Conservation (phyloP, 2,113 vertebrate genomes). For the Dermatemys mawii region DNA sequence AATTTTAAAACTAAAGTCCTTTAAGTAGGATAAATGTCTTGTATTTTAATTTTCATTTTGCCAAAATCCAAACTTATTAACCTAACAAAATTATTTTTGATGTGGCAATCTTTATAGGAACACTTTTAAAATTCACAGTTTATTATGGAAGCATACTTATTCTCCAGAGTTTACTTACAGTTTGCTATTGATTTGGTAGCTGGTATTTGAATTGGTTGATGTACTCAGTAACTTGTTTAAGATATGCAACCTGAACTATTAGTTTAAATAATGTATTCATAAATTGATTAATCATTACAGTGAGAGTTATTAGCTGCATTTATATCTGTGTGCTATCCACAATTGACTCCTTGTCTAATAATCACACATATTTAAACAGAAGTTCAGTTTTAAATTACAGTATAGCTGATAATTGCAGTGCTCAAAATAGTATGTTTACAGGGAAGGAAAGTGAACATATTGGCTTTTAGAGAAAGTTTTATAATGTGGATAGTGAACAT, state of each 20-base stretch:
- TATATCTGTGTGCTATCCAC: slow-evolving; percentile 84
- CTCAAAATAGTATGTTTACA: slow-evolving; percentile 24
- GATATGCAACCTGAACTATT: slow-evolving; percentile 94
- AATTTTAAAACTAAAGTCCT: background rate
- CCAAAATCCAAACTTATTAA: slow-evolving; percentile 31
- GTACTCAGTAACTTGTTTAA: slow-evolving; percentile 91
- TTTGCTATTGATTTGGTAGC: slow-evolving; percentile 90
- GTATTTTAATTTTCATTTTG: background rate
- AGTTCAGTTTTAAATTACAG: slow-evolving; percentile 70
- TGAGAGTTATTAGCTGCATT: slow-evolving; percentile 94
- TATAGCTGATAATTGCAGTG: slow-evolving; percentile 30
- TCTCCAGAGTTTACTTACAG: slow-evolving; percentile 89
- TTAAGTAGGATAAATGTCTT: background rate
- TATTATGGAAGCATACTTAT: slow-evolving; percentile 77
- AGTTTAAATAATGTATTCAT: slow-evolving; percentile 98
- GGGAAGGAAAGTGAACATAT: background rate
- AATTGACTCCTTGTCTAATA: slow-evolving; percentile 76
- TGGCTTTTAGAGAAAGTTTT: slow-evolving; percentile 10
- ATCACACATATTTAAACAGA: slow-evolving; percentile 77
- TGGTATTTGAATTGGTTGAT: slow-evolving; percentile 93
- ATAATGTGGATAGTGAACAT: slow-evolving; percentile 26
- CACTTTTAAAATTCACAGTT: slow-evolving; percentile 66
- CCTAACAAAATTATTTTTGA: slow-evolving; percentile 58
- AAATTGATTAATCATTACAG: slow-evolving; percentile 98
- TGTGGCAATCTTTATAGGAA: slow-evolving; percentile 34